Base-by-base conservation (phyloP, 2,113 vertebrate species). In the Sinocyclocheilus anophthalmus region DNA sequence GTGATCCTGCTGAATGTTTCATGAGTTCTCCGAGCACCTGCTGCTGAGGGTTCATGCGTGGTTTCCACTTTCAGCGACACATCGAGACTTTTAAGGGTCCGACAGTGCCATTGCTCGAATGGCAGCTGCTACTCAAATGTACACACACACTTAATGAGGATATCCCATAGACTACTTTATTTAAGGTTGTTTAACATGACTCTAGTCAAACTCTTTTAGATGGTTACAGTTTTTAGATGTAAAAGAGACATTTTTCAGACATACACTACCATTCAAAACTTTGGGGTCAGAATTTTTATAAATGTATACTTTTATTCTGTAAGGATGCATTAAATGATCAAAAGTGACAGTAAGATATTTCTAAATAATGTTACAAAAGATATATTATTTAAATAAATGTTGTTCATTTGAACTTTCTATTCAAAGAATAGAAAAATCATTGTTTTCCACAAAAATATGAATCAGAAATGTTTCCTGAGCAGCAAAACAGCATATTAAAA, bases 21-120 rank as follows among this genome's bases (percentile, higher is more conserved):
- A 69, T 55, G 81, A 55, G 61, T 70, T 50, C 80, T 67, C 42
- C 0, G 42, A 33, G 42, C 59, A 67, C 14, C 80, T 67, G 80
- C 80, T 83, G 81, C 24, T 4, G 26, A 33, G 14, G 26, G 42
- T 53, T 55, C 16, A 8, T 37, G 26, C 14, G 26, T 13, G 81
- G 81, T 83, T 70, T 83, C 81, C 48, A 37, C 63, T 83, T 83
- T 70, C 81, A 83, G 26, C 0, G 10, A 33, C 45, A 50, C 18
- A 7, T 48, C 9, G 1, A 12, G 9, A 67, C 39, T 18, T 83
- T 67, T 33, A 18, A 50, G 48, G 13, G 39, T 48, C 76, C 11
- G 26, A 78, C 16, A 55, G 76, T 55, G 16, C 4, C 14, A 48
- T 33, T 48, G 16, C 39, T 69, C 22, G 7, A 39, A 13, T 42